phyloP scores from a whole-genome alignment of 23 tunicate genomes.

The Clavelina lepadiformis region DNA sequence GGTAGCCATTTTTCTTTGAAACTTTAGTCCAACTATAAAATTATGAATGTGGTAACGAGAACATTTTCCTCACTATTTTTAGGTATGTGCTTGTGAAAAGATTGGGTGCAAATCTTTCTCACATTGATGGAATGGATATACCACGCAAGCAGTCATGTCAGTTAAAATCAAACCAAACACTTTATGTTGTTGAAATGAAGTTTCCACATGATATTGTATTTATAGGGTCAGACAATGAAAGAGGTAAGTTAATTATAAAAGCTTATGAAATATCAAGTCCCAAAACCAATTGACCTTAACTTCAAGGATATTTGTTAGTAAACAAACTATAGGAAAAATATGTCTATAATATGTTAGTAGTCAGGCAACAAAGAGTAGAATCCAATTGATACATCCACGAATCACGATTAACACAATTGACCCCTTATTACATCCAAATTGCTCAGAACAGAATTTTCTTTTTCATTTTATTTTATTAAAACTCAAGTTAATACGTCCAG shows the following conservation, averaged over 20 bases:
- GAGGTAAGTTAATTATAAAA: background rate
- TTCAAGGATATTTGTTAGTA: too few species aligned
- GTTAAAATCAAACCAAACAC: conserved; percentile 35
- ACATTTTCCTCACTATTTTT: background rate
- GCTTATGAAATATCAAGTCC: background rate
- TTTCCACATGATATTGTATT: conserved; percentile 55
- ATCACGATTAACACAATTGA: too few species aligned
- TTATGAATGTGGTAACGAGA: background rate
- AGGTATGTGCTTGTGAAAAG: conserved; percentile 85
- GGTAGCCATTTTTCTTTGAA: conserved; percentile 13
- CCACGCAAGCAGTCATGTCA: conserved; percentile 28
- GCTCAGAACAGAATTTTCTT: too few species aligned
- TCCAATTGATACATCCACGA: too few species aligned
- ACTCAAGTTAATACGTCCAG: too few species aligned
- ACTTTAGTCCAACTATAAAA: background rate
- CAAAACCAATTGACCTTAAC: too few species aligned
- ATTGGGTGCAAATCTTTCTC: conserved; percentile 73
- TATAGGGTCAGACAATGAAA: background rate
- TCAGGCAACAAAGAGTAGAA: too few species aligned
- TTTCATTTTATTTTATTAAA: too few species aligned
- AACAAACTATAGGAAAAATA: too few species aligned
- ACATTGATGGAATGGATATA: conserved; percentile 78
- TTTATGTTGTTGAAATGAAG: conserved; percentile 63
- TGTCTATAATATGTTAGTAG: too few species aligned
- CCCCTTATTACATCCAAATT: too few species aligned